Evolutionary conservation across 2,888 invertebrate species (phyloP).

Genomic region (Lasioglossum marginatum): DNA sequence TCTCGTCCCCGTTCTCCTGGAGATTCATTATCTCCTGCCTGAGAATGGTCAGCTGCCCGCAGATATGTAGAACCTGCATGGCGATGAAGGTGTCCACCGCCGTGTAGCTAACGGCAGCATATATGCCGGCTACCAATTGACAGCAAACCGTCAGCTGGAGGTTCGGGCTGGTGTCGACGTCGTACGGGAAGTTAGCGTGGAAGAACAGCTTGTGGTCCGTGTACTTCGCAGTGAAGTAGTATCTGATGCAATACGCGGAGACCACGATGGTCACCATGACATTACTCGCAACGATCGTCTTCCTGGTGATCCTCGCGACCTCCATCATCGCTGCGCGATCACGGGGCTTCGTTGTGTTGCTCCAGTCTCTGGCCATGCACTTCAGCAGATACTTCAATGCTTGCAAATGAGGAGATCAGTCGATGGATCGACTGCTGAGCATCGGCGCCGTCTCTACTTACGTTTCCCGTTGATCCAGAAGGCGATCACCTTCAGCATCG

Average conservation of each 20-base stretch:
- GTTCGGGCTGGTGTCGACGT: constrained; percentile 39
- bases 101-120: constrained; percentile 40
- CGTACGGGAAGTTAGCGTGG: constrained; percentile 51
- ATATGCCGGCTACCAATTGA: constrained; percentile 23
- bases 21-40: constrained; percentile 18
- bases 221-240: not conserved
- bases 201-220: constrained; percentile 30
- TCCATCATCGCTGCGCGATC: constrained; percentile 36
- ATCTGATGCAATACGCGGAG: constrained; percentile 3
- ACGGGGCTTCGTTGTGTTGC: not conserved
- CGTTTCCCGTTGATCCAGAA: constrained; percentile 61
- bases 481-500: constrained; percentile 48
- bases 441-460: constrained; percentile 42
- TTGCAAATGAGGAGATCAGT: constrained; percentile 10
- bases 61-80: constrained; percentile 57
- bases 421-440: not conserved
- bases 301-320: constrained; percentile 12
- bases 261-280: constrained; percentile 4
- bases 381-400: constrained; percentile 47
- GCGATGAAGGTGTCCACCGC: constrained; percentile 62
- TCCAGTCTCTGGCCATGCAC: constrained; percentile 56
- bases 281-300: constrained; percentile 35
- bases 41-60: constrained; percentile 59
- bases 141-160: constrained; percentile 35
- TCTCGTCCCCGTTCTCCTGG: rapidly evolving